Evolutionary conservation across 2,888 invertebrate genomes (phyloP), one percentile per base, ranked within the genome.

Genomic region (Xylota sylvarum): DNA sequence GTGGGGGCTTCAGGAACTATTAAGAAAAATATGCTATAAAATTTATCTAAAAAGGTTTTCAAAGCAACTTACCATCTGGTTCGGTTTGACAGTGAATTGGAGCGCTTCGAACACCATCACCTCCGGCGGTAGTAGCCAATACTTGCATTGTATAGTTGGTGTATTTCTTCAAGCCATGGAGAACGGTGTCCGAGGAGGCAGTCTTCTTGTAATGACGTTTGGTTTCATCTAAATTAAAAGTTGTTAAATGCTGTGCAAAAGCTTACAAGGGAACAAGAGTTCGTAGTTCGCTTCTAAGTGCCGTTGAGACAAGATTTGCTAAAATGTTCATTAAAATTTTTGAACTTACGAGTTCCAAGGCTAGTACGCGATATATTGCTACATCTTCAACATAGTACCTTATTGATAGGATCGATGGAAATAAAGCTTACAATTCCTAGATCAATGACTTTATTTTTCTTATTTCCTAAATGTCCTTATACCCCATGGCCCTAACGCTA

Each of bases 61-160:
- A 35, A 7, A 27, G 1, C 14, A 5, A 88, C 91, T 93, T 93
- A 98, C 98, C 97, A 93, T 98, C 98, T 93, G 98, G 98, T 94
- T 98, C 97, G 64, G 98, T 98, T 93, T 97, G 97, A 92, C 98
- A 98, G 92, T 97, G 97, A 89, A 98, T 97, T 79, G 93, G 89
- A n/a, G 90, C 89, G 89, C 93, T 93, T 89, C 97, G 95, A 56
- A 98, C 98, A 86, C 98, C 98, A 92, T 98, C 98, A 10, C 99
- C 99, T 88, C 98, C 98, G 76, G 98, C 96, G 6, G 98, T 98
- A 90, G 96, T 98, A 23, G 98, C 98, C 89, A 98, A 93, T 37
- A 99, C 98, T 94, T 98, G 98, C 95, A 99, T 97, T 78, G 98
- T 98, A 93, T 98, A 99, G 93, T 99, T 98, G 2, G 98, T 98